Conservation (phyloP, 2,113 vertebrate species). For the Oncorhynchus gorbuscha region DNA sequence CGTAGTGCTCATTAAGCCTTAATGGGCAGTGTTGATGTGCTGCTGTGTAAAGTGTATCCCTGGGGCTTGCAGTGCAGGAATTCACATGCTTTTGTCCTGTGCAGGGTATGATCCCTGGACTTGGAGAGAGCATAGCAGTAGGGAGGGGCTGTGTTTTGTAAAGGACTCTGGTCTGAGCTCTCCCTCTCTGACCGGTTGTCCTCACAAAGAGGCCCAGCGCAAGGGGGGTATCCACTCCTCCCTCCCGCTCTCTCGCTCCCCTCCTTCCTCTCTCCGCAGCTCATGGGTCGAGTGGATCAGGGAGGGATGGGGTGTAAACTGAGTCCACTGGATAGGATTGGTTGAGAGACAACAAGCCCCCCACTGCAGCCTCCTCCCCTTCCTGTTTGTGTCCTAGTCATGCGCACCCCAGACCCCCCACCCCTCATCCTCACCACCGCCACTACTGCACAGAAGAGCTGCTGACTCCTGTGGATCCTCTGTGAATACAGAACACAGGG, state of each 20-base stretch:
- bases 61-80: slow-evolving; percentile 1
- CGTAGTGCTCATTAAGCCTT: slow-evolving; percentile 38
- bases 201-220: slow-evolving; percentile 5
- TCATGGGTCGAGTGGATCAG: not conserved
- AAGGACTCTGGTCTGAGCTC: not conserved
- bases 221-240: slow-evolving; percentile 1
- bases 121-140: not conserved
- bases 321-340: slow-evolving; percentile 57
- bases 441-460: slow-evolving; percentile 10
- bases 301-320: slow-evolving; percentile 20
- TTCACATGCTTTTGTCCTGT: not conserved
- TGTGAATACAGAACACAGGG: slow-evolving; percentile 17
- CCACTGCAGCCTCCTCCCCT: slow-evolving; percentile 44
- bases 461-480: slow-evolving; percentile 33
- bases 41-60: not conserved
- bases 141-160: slow-evolving; percentile 5
- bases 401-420: not conserved
- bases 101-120: slow-evolving; percentile 3
- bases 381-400: slow-evolving; percentile 50
- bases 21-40: slow-evolving; percentile 1
- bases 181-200: slow-evolving; percentile 8
- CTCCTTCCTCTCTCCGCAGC: not conserved
- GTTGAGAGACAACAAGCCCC: slow-evolving; percentile 59
- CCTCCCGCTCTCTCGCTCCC: no score
- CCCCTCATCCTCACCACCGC: not conserved